phyloP scores from a whole-genome alignment of 1,140 invertebrate species.

The Wasmannia auropunctata region DNA sequence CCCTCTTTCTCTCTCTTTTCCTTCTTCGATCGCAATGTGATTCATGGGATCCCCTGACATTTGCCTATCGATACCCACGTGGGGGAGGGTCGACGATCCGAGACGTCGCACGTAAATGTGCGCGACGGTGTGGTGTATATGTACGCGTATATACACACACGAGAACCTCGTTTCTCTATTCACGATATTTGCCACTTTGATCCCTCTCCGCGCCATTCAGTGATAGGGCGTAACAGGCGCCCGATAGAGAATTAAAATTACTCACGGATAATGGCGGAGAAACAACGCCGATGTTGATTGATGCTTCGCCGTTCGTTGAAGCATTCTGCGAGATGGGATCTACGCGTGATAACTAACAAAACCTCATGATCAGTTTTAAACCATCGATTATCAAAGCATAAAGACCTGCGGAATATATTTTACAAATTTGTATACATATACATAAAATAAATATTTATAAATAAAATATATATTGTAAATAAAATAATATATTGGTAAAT shows the following conservation, averaged over 20 bases:
- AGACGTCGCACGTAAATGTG: slow-evolving; percentile 32
- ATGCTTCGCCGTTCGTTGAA: not conserved
- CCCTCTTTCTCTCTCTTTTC: slow-evolving; percentile 42
- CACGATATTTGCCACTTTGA: slow-evolving; percentile 58
- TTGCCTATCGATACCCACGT: slow-evolving; percentile 71
- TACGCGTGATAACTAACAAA: not conserved
- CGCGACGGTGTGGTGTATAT: not conserved
- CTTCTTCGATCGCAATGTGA: slow-evolving; percentile 67
- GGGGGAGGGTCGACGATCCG: slow-evolving; percentile 64
- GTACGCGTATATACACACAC: slow-evolving; percentile 18
- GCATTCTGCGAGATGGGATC: not conserved
- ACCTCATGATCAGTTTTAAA: not conserved
- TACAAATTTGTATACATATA: not conserved
- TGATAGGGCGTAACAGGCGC: slow-evolving; percentile 6
- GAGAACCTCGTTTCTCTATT: slow-evolving; percentile 60
- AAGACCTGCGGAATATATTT: not conserved
- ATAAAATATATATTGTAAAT: not conserved
- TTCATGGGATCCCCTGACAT: slow-evolving; percentile 78
- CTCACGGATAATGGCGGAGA: not conserved
- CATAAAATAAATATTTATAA: not conserved
- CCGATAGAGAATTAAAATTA: slow-evolving; percentile 18
- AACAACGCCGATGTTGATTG: slow-evolving; percentile 3
- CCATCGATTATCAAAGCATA: not conserved
- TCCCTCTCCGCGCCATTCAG: slow-evolving; percentile 7
- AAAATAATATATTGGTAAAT: too few species aligned